Evolutionary conservation across 1,140 invertebrate genomes (phyloP), one percentile per base, ranked within the genome.

Genomic region (Drosophila arawakana): DNA sequence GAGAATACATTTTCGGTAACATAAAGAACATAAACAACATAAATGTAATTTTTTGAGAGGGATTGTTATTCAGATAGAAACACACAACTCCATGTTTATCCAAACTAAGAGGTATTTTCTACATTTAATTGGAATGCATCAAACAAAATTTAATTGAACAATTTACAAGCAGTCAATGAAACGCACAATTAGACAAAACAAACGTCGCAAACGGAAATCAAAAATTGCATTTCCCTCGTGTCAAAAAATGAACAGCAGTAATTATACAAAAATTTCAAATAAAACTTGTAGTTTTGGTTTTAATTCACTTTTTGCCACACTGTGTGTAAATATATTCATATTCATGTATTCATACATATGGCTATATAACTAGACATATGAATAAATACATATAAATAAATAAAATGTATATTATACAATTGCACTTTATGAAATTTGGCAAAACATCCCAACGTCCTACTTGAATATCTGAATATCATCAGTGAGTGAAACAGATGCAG

Each of bases 371-470:
- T 50, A 50, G 47, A 34, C 11, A 39, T 55, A 59, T 74, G 47
- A 43, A 65, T 52, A 41, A n/a, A 71, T 60, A 73, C 63, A 44
- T 46, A 55, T 68, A 76, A 71, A 74, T 70, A 85, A 78, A 75
- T 81, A 10, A 44, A 78, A 78, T 81, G 75, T 71, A 74, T 84
- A 80, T 84, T 80, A 70, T 66, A 68, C 74, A 60, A 75, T 57
- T 78, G 58, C 81, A 80, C 70, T 80, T 74, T 46, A 75, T 71
- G 47, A 78, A 80, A 81, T 59, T 76, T 78, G 21, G 39, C 25
- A 30, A 73, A 47, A 59, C 63, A 49, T 68, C 43, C 25, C 65
- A 70, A 30, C 41, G 25, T 7, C 21, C 44, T 21, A 7, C 44
- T 47, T 10, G 21, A 50, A 50, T 30, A 50, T 50, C 21, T 50